Evolutionary conservation across 1,140 invertebrate species (phyloP), one percentile per base, ranked within the genome.

Genomic region (Diachasma alloeum): DNA sequence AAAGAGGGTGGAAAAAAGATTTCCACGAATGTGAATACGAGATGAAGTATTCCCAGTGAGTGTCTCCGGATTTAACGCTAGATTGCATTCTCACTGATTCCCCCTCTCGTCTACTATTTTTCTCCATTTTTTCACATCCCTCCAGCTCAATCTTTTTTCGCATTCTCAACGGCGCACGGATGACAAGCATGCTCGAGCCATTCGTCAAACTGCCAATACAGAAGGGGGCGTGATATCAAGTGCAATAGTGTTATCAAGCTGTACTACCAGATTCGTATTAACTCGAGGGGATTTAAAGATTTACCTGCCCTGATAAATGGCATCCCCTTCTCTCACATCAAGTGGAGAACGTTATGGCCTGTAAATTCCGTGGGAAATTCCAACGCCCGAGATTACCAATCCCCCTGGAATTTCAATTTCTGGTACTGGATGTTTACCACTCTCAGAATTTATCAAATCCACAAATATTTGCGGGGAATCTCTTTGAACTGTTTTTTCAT

Each of bases 351-450:
- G 19, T 63, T 63, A 68, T 68, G 66, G 66, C 39, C 66, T 68
- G 36, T 68, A 68, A 68, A 68, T 37, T 68, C 66, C 36, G 39
- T 1, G n/a, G n/a, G 36, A 68, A 68, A 68, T 17, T 68, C 17
- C 31, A n/a, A 37, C 66, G n/a, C 24, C 31, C n/a, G 31, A 68
- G 36, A 68, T 68, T 68, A 68, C 36, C 26, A 68, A 31, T 68
- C 31, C n/a, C 17, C 26, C n/a, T 66, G 66, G 66, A 68, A 68
- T 68, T 68, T 68, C 66, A 68, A 68, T 68, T 68, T 4, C 48
- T 53, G 48, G 15, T 68, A 13, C 31, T 68, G 26, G 36, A 68
- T 37, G 13, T 68, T 19, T 39, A 19, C 26, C n/a, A 37, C 15
- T 36, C 36, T 3, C 31, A 0, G 36, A 68, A 37, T 19, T 68